phyloP scores from a whole-genome alignment of 2,113 vertebrate species.

The Amia ocellicauda region DNA sequence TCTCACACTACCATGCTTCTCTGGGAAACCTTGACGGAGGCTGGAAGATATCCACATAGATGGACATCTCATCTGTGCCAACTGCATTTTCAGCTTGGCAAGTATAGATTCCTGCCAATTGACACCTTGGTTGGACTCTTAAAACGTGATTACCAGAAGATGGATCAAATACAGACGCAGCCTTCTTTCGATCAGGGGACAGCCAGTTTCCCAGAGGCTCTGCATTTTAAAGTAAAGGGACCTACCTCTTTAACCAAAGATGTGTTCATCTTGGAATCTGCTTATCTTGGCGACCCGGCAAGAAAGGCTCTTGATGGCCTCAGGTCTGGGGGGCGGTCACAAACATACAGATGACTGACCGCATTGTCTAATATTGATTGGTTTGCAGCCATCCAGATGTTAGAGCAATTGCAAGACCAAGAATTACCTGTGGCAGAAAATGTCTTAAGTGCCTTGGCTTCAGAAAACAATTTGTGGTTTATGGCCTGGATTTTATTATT shows the following conservation, averaged over 20 bases:
- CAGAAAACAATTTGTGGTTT: conserved; percentile 7
- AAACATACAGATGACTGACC: neutral
- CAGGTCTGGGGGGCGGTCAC: neutral
- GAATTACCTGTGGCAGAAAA: conserved; percentile 7
- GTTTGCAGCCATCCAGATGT: conserved; percentile 2
- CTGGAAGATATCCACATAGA: neutral
- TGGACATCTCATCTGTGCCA: neutral
- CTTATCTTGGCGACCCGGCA: neutral
- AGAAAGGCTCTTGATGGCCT: neutral
- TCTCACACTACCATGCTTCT: neutral
- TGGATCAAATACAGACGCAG: neutral
- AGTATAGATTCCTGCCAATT: neutral
- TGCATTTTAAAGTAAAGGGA: neutral
- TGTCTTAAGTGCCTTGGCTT: neutral
- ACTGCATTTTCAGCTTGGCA: neutral
- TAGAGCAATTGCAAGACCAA: conserved; percentile 5
- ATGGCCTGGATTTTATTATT: conserved; percentile 6
- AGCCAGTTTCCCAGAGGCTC: neutral
- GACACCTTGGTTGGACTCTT: neutral
- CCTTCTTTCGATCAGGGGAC: neutral
- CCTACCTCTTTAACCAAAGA: neutral
- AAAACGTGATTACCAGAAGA: neutral
- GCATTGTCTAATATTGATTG: conserved; percentile 5
- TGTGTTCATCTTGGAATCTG: neutral
- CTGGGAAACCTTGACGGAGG: neutral